Evolutionary conservation across 1,140 invertebrate species (phyloP).

Genomic region (Aphidius ervi): DNA sequence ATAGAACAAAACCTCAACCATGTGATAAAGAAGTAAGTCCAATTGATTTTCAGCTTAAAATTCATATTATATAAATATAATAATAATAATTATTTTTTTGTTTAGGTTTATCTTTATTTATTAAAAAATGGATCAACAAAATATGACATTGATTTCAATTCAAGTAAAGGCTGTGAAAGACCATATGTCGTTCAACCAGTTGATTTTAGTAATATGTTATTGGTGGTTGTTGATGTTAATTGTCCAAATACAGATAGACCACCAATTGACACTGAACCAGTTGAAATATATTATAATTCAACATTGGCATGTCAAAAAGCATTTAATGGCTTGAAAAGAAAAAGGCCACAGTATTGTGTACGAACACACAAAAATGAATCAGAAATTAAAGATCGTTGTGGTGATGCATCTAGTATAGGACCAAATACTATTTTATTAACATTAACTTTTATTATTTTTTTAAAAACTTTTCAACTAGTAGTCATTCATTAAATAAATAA

Average conservation of each 20-base stretch:
- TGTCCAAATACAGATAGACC: conserved; percentile 41
- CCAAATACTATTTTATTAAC: conserved; percentile 33
- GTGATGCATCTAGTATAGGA: conserved; percentile 30
- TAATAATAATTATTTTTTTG: conserved; percentile 11
- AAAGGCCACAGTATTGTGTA: conserved; percentile 64
- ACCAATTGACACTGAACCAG: conserved; percentile 58
- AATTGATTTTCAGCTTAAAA: conserved; percentile 7
- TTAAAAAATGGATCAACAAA: conserved; percentile 39
- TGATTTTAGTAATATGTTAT: conserved; percentile 76
- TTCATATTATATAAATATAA: no score
- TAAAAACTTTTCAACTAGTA: background rate
- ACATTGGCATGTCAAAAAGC: conserved; percentile 64
- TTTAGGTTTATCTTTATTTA: conserved; percentile 46
- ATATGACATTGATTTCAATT: conserved; percentile 37
- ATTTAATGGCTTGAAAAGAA: conserved; percentile 57
- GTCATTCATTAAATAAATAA: no score
- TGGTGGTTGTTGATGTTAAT: conserved; percentile 73
- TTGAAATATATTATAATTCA: conserved; percentile 60
- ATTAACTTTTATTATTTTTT: background rate
- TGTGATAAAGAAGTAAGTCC: conserved; percentile 67
- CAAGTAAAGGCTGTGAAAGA: conserved; percentile 45
- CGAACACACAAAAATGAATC: conserved; percentile 67
- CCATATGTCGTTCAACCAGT: conserved; percentile 81
- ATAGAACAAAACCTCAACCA: conserved; percentile 71
- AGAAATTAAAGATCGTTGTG: conserved; percentile 49